These are phyloP conservation scores for Chitala chitala DNA, from an alignment of 2,113 vertebrate genomes.

Conservation along the genomic window DNA sequence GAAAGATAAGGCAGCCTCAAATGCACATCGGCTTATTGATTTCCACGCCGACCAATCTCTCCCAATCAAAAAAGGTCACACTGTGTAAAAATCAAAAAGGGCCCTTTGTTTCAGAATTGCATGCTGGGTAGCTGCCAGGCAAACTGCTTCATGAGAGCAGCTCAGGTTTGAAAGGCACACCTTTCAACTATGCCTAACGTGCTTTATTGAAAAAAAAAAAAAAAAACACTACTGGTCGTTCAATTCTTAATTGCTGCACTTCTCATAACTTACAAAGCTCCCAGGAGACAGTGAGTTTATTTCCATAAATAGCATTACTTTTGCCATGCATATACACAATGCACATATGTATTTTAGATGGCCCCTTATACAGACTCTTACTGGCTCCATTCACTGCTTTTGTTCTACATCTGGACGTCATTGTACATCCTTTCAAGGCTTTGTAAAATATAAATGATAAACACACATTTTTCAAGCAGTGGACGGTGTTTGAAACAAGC, in stretches of 20 bases:
- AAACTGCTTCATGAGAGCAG: conserved; percentile 41
- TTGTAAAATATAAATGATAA: conserved; percentile 41
- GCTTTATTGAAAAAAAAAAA: conserved; percentile 21
- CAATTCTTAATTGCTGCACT: conserved; percentile 11
- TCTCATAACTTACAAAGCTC: neutral
- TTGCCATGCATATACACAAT: neutral
- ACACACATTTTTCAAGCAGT: conserved; percentile 36
- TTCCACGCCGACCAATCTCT: conserved; percentile 68
- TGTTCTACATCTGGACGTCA: conserved; percentile 38
- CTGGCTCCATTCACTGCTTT: conserved; percentile 19
- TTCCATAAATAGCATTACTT: conserved; percentile 23
- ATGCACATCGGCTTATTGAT: conserved; percentile 61
- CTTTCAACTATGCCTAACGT: conserved; percentile 57
- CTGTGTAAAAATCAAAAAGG: conserved; percentile 61
- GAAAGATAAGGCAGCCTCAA: conserved; percentile 64
- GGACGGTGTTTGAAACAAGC: conserved; percentile 39
- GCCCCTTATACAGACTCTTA: neutral
- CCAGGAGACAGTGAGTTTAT: neutral
- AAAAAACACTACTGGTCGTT: neutral
- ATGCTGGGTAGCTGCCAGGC: conserved; percentile 60
- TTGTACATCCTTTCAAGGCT: conserved; percentile 30
- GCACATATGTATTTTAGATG: neutral
- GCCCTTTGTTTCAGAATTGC: conserved; percentile 66
- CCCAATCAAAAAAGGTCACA: conserved; percentile 69
- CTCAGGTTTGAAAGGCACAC: conserved; percentile 52